Conservation (phyloP, 2,888 invertebrate genomes). For the Rhimphoctona megacephalus region DNA sequence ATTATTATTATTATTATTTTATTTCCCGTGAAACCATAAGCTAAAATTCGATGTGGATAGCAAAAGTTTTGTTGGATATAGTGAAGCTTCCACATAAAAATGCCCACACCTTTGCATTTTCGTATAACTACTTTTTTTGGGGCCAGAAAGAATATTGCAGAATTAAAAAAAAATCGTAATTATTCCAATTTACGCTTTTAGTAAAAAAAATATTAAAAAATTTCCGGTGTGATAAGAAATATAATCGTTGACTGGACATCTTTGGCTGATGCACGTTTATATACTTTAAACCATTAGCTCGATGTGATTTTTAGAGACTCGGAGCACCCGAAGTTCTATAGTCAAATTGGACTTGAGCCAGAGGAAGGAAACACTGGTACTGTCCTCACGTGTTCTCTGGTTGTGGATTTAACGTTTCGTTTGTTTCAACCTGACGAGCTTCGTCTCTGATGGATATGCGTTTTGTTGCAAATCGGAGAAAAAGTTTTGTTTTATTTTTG, state of each 20-base stretch:
- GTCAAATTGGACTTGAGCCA: slow-evolving; percentile 75
- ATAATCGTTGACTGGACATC: slow-evolving; percentile 2
- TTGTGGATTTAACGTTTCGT: slow-evolving; percentile 62
- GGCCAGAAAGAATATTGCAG: too few species aligned
- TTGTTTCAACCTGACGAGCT: slow-evolving; percentile 46
- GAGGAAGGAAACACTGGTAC: slow-evolving; percentile 63
- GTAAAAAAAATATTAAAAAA: not conserved
- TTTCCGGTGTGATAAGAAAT: not conserved
- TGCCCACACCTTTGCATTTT: not conserved
- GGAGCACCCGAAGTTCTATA: slow-evolving; percentile 25
- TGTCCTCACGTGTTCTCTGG: slow-evolving; percentile 57
- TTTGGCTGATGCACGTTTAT: slow-evolving; percentile 12
- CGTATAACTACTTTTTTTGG: too few species aligned
- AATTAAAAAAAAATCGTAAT: not conserved
- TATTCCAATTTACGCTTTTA: not conserved
- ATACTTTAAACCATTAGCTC: slow-evolving; percentile 52
- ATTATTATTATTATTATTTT: not conserved
- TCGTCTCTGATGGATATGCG: slow-evolving; percentile 46
- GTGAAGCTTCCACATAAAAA: not conserved
- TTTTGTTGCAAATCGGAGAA: slow-evolving; percentile 37
- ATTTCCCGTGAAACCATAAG: not conserved
- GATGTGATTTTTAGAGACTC: slow-evolving; percentile 65
- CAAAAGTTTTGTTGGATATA: not conserved
- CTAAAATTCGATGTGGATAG: not conserved
- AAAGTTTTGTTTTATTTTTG: slow-evolving; percentile 26